Conservation (phyloP, 2,888 invertebrate species). For the Meteorus colon region DNA sequence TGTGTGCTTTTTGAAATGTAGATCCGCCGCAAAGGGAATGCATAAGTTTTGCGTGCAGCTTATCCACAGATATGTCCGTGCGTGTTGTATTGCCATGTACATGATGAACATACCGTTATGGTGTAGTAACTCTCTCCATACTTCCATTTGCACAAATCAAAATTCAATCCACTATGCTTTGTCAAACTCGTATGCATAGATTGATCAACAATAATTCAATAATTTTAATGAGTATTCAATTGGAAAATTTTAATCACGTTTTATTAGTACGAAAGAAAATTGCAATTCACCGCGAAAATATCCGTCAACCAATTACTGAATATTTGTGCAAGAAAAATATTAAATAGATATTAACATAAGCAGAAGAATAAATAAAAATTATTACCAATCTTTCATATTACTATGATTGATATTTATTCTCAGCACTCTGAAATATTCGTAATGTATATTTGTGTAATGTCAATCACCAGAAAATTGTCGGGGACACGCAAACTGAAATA, state of each 20-base stretch:
- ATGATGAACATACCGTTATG: neutral
- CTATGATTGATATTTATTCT: neutral
- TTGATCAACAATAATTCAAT: neutral
- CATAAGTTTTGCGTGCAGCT: conserved; percentile 54
- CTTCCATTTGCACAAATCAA: neutral
- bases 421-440: neutral
- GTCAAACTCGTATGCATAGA: neutral
- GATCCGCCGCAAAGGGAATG: conserved; percentile 60
- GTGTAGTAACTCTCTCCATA: neutral
- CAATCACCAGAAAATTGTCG: neutral
- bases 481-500: neutral
- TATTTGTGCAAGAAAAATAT: no score
- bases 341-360: neutral
- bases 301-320: no score
- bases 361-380: neutral
- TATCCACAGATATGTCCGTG: neutral
- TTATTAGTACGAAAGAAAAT: no score
- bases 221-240: neutral
- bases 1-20: conserved; percentile 59
- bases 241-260: no score
- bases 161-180: neutral
- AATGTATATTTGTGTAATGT: neutral
- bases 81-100: neutral
- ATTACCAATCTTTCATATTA: neutral
- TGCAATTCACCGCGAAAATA: no score